These are phyloP conservation scores for Clarias gariepinus DNA, from an alignment of 2,113 vertebrate species.

Conservation along the genomic window DNA sequence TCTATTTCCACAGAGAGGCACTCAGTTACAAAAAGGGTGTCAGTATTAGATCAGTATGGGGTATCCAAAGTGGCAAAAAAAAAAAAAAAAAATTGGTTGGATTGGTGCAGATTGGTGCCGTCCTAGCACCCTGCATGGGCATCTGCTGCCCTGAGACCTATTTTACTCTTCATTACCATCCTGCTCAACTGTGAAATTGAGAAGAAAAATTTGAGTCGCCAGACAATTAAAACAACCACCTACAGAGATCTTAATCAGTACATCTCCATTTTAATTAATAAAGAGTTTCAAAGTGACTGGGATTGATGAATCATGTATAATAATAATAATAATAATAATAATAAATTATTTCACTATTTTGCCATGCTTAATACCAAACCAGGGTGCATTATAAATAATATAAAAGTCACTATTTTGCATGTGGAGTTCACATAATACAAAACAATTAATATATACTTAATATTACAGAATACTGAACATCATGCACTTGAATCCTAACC, in stretches of 20 bases:
- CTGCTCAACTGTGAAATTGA: conserved; percentile 59
- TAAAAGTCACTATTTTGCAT: neutral
- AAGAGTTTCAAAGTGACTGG: conserved; percentile 59
- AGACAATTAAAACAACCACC: conserved; percentile 64
- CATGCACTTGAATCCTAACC: neutral
- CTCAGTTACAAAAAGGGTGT: neutral
- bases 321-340: neutral
- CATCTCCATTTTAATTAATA: conserved; percentile 73
- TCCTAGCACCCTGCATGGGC: neutral
- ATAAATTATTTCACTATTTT: neutral
- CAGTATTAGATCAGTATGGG: neutral
- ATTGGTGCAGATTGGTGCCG: too few species aligned
- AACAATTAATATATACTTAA: neutral
- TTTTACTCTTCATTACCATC: conserved; percentile 28
- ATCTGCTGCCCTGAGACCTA: neutral
- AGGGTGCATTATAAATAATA: conserved; percentile 37
- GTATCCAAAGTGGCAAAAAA: neutral
- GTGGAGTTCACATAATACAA: neutral
- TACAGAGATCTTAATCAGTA: conserved; percentile 66
- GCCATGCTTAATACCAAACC: conserved; percentile 50
- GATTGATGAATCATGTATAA: conserved; percentile 65
- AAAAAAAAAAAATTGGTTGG: neutral
- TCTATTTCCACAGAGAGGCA: neutral
- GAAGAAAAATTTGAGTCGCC: conserved; percentile 10
- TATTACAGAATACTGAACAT: too few species aligned